A percentile compares a stretch with the other conserved stretches of the same genome.
Conservation (phyloP, 1,140 invertebrate species). For the Agrypnia vestita region DNA sequence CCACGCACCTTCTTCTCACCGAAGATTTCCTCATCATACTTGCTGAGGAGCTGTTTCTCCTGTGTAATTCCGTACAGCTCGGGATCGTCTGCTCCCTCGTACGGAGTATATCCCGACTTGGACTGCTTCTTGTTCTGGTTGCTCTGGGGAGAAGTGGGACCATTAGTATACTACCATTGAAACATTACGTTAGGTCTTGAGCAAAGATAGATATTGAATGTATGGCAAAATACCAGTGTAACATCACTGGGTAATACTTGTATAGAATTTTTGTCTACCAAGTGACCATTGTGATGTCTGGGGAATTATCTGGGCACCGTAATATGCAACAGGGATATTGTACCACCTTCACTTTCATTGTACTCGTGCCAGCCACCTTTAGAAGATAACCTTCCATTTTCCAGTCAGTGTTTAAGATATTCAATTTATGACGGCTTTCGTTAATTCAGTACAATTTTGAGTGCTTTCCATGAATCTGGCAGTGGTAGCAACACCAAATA, state of each 20-base stretch:
- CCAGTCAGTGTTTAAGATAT: not conserved
- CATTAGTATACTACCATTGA: too few relatives aligned
- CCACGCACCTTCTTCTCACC: constrained; percentile 83
- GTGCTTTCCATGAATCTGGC: too few relatives aligned
- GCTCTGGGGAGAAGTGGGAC: constrained; percentile 80
- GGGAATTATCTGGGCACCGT: not conserved
- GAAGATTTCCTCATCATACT: constrained; percentile 97
- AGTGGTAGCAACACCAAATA: too few relatives aligned
- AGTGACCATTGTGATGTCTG: constrained; percentile 2
- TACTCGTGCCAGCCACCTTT: not conserved
- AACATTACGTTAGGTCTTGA: too few relatives aligned
- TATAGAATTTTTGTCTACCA: not conserved
- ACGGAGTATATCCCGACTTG: constrained; percentile 90
- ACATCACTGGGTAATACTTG: constrained; percentile 31
- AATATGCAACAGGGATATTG: not conserved
- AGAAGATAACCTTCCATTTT: not conserved
- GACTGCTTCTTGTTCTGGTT: constrained; percentile 88
- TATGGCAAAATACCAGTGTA: too few relatives aligned
- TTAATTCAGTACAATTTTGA: too few relatives aligned
- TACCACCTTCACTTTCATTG: not conserved
- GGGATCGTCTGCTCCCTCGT: constrained; percentile 82
- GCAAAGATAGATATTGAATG: too few relatives aligned
- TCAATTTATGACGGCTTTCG: too few relatives aligned
- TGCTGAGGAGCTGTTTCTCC: constrained; percentile 85
- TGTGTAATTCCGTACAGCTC: constrained; percentile 79